Evolutionary conservation across 2,113 vertebrate species (phyloP).

Genomic region (Edolisoma coerulescens): DNA sequence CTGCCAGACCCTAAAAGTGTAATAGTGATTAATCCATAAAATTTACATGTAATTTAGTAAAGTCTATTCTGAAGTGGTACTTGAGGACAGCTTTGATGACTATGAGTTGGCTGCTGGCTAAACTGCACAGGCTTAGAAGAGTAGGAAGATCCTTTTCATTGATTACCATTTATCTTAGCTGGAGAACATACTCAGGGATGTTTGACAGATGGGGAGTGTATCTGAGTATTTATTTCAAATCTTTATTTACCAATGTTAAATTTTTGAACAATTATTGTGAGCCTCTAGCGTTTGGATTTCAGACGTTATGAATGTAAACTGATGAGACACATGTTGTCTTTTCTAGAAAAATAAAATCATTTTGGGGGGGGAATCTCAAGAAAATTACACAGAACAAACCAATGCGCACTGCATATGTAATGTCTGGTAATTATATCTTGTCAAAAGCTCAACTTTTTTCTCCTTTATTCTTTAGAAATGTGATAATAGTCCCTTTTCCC

Average conservation of each 20-base stretch:
- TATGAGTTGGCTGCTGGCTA: slow-evolving; percentile 49
- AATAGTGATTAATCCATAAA: slow-evolving; percentile 46
- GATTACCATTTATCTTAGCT: slow-evolving; percentile 51
- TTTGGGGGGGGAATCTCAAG: slow-evolving; percentile 24
- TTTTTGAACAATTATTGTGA: slow-evolving; percentile 39
- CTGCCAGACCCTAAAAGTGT: slow-evolving; percentile 54
- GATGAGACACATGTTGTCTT: slow-evolving; percentile 25
- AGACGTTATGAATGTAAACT: slow-evolving; percentile 46
- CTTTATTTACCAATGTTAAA: slow-evolving; percentile 34
- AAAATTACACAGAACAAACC: slow-evolving; percentile 57
- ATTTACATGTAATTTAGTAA: slow-evolving; percentile 64
- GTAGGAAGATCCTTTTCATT: slow-evolving; percentile 30
- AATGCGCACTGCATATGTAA: slow-evolving; percentile 62
- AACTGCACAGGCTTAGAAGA: slow-evolving; percentile 47
- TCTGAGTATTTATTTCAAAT: neutral
- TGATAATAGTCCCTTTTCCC: slow-evolving; percentile 73
- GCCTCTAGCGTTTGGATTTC: neutral
- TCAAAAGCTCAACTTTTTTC: slow-evolving; percentile 66
- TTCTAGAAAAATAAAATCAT: slow-evolving; percentile 18
- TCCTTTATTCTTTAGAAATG: slow-evolving; percentile 74
- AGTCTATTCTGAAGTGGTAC: slow-evolving; percentile 53
- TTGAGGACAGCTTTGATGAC: slow-evolving; percentile 62
- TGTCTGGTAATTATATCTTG: slow-evolving; percentile 74
- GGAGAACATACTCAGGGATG: slow-evolving; percentile 11
- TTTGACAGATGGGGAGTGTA: slow-evolving; percentile 28